These are phyloP conservation scores for Embiotoca jacksoni DNA, from an alignment of 2,113 vertebrate genomes.

Conservation along the genomic window DNA sequence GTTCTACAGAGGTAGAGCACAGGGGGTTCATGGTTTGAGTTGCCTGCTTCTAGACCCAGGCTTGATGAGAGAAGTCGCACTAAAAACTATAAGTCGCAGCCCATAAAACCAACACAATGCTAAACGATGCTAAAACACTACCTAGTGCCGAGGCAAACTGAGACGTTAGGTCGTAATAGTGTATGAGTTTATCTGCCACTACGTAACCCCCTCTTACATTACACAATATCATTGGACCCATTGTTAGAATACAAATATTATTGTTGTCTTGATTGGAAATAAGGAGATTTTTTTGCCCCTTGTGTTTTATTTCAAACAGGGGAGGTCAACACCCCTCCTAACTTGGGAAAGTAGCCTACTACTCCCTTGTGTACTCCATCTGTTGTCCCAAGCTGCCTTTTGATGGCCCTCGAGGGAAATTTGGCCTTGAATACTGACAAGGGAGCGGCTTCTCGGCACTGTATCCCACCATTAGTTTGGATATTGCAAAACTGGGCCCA, in stretches of 20 bases:
- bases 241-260: no score
- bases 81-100: neutral
- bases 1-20: neutral
- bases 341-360: conserved; percentile 30
- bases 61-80: neutral
- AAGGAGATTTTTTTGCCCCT: neutral
- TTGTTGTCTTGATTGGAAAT: no score
- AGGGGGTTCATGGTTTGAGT: neutral
- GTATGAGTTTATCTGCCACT: no score
- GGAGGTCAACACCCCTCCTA: conserved; percentile 34
- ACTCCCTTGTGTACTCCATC: conserved; percentile 44
- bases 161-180: no score
- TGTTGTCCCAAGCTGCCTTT: conserved; percentile 54
- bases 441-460: conserved; percentile 45
- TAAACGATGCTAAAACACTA: neutral
- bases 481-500: conserved; percentile 58
- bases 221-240: no score
- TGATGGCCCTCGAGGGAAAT: conserved; percentile 68
- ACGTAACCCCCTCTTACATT: no score
- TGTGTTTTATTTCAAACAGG: conserved; percentile 28
- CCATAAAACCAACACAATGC: neutral
- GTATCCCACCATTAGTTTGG: conserved; percentile 35
- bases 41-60: neutral
- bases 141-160: no score
- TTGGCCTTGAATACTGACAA: conserved; percentile 64